Evolutionary conservation across 2,888 invertebrate genomes (phyloP).

Genomic region (Stomorhina lunata): DNA sequence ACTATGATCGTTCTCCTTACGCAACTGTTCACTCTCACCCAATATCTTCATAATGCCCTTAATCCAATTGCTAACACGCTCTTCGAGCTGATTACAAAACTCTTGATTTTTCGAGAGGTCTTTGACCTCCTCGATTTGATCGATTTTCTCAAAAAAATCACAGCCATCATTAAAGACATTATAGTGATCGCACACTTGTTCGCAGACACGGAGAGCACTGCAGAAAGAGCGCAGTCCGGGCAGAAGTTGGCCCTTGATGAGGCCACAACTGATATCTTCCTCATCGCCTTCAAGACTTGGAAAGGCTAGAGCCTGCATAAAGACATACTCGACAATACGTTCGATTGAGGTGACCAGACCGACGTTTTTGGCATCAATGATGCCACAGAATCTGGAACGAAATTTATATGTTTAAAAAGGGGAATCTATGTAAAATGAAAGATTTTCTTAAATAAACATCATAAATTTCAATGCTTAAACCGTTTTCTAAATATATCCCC

Average conservation of each 20-base stretch:
- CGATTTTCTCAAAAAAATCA: conserved; percentile 82
- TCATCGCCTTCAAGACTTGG: conserved; percentile 90
- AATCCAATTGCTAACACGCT: conserved; percentile 88
- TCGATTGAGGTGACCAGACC: conserved; percentile 93
- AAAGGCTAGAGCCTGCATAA: conserved; percentile 93
- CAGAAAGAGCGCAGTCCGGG: conserved; percentile 93
- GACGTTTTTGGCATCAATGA: conserved; percentile 88
- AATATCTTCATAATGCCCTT: conserved; percentile 90
- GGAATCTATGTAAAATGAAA: too few species aligned
- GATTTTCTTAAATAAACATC: too few species aligned
- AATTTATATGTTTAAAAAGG: too few species aligned
- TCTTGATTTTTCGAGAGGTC: conserved; percentile 85
- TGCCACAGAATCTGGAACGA: conserved; percentile 88
- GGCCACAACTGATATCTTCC: conserved; percentile 88
- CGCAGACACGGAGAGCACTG: conserved; percentile 92
- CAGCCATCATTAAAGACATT: conserved; percentile 89
- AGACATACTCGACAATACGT: conserved; percentile 92
- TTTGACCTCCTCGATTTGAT: conserved; percentile 85
- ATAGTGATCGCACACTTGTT: conserved; percentile 89
- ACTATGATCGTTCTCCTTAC: conserved; percentile 94
- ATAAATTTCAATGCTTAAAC: too few species aligned
- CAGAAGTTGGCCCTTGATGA: conserved; percentile 90
- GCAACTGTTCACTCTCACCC: conserved; percentile 94
- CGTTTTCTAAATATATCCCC: too few species aligned
- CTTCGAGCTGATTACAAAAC: conserved; percentile 85